Evolutionary conservation across 2,113 vertebrate genomes (phyloP).

Genomic region (Peromyscus polionotus): DNA sequence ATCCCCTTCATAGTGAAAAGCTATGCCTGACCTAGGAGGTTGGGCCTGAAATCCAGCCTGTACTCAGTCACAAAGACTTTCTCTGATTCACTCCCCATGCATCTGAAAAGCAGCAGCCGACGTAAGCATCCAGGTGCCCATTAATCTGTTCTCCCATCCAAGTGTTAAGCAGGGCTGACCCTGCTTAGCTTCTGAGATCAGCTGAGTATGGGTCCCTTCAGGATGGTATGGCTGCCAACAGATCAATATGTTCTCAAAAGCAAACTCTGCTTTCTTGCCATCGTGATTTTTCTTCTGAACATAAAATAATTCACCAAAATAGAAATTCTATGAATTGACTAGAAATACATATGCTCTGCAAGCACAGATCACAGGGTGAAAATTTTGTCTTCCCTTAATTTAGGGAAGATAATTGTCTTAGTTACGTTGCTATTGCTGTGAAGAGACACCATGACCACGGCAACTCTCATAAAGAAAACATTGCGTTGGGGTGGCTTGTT

Average conservation of each 20-base stretch:
- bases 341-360: background rate
- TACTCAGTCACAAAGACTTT: background rate
- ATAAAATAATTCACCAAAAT: background rate
- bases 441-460: no score
- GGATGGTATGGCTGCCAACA: background rate
- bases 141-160: background rate
- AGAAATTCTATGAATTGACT: background rate
- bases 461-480: no score
- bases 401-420: background rate
- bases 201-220: background rate
- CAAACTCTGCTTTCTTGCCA: background rate
- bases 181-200: background rate
- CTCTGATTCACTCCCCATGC: background rate
- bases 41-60: no score
- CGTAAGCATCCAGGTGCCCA: background rate
- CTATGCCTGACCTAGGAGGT: background rate
- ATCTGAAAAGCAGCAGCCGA: background rate
- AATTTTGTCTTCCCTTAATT: background rate
- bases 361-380: background rate
- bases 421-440: no score
- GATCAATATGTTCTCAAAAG: background rate
- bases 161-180: background rate
- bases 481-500: no score
- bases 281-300: background rate
- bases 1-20: background rate